phyloP scores from a whole-genome alignment of 2,888 invertebrate species.

The Himalopsyche japonica region DNA sequence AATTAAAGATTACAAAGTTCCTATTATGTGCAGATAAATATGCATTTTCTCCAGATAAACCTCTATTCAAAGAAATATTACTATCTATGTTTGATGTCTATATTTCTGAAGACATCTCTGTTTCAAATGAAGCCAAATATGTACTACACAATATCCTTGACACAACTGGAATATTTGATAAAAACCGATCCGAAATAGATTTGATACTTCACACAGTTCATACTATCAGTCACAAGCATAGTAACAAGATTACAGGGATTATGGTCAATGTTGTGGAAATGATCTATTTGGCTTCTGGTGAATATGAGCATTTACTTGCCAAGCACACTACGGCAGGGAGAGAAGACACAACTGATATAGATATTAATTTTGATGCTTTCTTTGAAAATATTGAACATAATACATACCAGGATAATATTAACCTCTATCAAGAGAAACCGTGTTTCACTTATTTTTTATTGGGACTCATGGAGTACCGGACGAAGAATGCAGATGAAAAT shows the following conservation, averaged over 20 bases:
- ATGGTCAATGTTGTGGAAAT: conserved; percentile 42
- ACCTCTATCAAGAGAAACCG: conserved; percentile 40
- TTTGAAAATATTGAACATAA: conserved; percentile 44
- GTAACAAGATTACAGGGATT: not conserved
- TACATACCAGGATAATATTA: conserved; percentile 32
- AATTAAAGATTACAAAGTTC: conserved; percentile 56
- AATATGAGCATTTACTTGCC: conserved; percentile 5
- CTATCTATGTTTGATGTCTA: conserved; percentile 63
- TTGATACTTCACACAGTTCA: conserved; percentile 62
- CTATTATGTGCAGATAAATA: conserved; percentile 56
- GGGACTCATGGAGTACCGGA: conserved; percentile 41
- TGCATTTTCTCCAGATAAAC: conserved; percentile 57
- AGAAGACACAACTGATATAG: not conserved
- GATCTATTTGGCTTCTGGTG: conserved; percentile 12
- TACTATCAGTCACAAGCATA: not conserved
- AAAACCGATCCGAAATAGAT: conserved; percentile 66
- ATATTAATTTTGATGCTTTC: conserved; percentile 10
- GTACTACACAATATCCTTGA: conserved; percentile 63
- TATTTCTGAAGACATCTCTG: conserved; percentile 48
- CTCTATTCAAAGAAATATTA: conserved; percentile 60
- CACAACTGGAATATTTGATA: conserved; percentile 68
- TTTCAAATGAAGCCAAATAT: conserved; percentile 59
- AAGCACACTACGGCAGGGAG: not conserved
- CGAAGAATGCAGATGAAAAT: conserved; percentile 49
- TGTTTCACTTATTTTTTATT: conserved; percentile 30